Evolutionary conservation across 2,888 invertebrate genomes (phyloP), one percentile per base, ranked within the genome.

Genomic region (Melanargia galathea): DNA sequence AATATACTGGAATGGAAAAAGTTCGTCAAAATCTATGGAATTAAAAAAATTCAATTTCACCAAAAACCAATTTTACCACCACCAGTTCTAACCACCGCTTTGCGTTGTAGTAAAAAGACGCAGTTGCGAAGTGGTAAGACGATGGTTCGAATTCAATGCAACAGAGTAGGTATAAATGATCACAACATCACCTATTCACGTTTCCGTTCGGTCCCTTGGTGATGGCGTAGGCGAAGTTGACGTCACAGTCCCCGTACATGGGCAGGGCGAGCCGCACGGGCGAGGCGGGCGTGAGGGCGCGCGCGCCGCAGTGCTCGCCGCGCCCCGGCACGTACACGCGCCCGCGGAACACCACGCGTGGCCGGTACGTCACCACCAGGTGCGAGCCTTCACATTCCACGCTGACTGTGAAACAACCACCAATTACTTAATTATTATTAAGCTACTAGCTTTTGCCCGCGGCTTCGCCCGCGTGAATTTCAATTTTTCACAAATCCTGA

Each of bases 241-340:
- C 92, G 62, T 93, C 93, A 69, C 93, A 93, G 54, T 92, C 90
- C 0, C 90, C 88, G 2, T 92, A 80, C 60, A 96, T 79, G 0
- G 94, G 93, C 65, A 96, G 85, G 45, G 91, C 78, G 7, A 96
- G 87, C 0, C 83, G 86, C 2, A 95, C 92, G 5, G 83, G 72
- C 0, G 75, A 75, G 0, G 77, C 75, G 1, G 64, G 92, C 86
- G 62, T 88, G 84, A 30, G 94, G 93, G 79, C 92, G 33, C 82
- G 89, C 11, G 93, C 93, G 69, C 93, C 93, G 81, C 97, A 97
- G 7, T 90, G 83, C 71, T 95, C 95, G 0, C 96, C 95, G 76
- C 94, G 94, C 13, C 96, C 96, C 70, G 94, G 95, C 63, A 96
- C 96, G 79, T 97, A 97, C 70, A 97, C 90, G 60, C 95, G 93